phyloP scores from a whole-genome alignment of 2,888 invertebrate genomes.

The Anorthoa munda region DNA sequence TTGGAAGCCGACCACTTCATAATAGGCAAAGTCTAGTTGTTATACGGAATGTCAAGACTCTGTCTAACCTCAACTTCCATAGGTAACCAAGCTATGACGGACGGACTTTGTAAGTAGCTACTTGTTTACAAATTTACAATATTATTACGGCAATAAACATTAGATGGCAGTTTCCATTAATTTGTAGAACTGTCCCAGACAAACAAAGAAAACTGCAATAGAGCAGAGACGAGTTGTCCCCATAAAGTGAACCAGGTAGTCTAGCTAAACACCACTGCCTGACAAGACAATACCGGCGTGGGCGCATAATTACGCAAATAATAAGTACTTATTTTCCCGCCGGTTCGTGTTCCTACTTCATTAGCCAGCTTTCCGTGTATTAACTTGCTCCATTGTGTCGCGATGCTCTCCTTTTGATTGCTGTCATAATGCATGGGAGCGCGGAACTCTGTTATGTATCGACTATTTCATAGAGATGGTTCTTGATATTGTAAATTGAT shows the following conservation, averaged over 20 bases:
- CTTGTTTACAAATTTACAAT: background rate
- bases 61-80: background rate
- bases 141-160: background rate
- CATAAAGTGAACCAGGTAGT: constrained; percentile 39
- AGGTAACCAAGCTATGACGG: background rate
- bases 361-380: constrained; percentile 63
- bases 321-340: constrained; percentile 53
- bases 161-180: background rate
- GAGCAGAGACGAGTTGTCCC: constrained; percentile 2
- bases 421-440: constrained; percentile 72
- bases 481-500: constrained; percentile 14
- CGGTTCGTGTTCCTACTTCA: constrained; percentile 64
- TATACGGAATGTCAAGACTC: background rate
- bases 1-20: too few relatives aligned
- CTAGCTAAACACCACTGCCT: constrained; percentile 16
- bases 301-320: constrained; percentile 62
- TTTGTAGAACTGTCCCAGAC: background rate
- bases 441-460: constrained; percentile 70
- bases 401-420: constrained; percentile 65
- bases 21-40: too few relatives aligned
- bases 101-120: background rate
- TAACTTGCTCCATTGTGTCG: constrained; percentile 62
- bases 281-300: constrained; percentile 63
- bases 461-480: constrained; percentile 58
- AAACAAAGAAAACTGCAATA: constrained; percentile 2